phyloP scores from a whole-genome alignment of 2,888 invertebrate genomes.

The Pammene fasciana region DNA sequence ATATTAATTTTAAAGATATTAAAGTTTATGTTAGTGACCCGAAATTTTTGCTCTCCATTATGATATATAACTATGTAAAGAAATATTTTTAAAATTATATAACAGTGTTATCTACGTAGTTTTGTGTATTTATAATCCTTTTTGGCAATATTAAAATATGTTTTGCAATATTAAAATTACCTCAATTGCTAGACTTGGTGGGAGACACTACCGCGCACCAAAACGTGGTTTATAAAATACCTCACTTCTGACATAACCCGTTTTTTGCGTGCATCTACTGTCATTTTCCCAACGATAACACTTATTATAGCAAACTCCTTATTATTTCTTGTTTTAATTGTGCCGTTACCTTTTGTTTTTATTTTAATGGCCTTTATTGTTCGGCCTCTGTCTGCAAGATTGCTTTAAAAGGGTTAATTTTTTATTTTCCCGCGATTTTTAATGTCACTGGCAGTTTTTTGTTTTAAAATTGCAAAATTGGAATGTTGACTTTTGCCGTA shows the following conservation, averaged over 20 bases:
- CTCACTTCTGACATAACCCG: not conserved
- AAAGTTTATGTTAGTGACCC: too few relatives aligned
- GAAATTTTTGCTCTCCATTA: too few relatives aligned
- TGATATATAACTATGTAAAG: too few relatives aligned
- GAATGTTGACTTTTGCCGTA: conserved; percentile 17
- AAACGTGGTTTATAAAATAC: not conserved
- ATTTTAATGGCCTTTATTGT: conserved; percentile 82
- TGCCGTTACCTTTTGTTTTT: conserved; percentile 82
- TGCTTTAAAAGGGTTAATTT: conserved; percentile 45
- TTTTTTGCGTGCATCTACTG: conserved; percentile 20
- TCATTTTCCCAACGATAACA: conserved; percentile 62
- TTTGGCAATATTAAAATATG: too few relatives aligned
- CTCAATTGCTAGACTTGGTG: not conserved
- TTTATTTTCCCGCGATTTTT: conserved; percentile 43
- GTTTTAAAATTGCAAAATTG: conserved; percentile 29
- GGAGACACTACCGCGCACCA: not conserved
- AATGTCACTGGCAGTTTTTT: conserved; percentile 38
- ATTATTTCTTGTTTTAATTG: conserved; percentile 84
- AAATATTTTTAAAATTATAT: too few relatives aligned
- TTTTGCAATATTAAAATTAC: too few relatives aligned
- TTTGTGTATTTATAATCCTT: too few relatives aligned
- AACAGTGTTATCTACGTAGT: too few relatives aligned
- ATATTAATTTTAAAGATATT: too few relatives aligned
- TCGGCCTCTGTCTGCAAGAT: conserved; percentile 75
- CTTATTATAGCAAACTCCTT: conserved; percentile 81